These are phyloP conservation scores for Etheostoma cragini DNA, from an alignment of 2,113 vertebrate species.

Conservation along the genomic window DNA sequence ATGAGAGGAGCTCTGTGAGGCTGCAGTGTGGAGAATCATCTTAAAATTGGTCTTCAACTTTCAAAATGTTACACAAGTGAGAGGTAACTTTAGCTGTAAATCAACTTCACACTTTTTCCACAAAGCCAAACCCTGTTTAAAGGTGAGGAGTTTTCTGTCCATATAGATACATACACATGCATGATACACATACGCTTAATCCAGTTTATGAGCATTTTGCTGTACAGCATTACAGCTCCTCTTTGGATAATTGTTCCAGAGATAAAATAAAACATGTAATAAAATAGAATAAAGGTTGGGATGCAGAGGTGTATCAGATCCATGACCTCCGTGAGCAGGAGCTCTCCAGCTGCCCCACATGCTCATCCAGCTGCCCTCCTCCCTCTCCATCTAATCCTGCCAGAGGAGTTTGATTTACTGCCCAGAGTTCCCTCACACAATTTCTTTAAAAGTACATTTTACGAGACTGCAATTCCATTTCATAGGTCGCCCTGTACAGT, in stretches of 20 bases:
- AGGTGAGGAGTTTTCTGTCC: background rate
- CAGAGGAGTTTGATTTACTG: conserved; percentile 85
- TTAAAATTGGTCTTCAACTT: conserved; percentile 77
- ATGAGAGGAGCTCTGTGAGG: conserved; percentile 72
- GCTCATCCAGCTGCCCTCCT: conserved; percentile 55
- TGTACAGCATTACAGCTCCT: background rate
- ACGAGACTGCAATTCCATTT: conserved; percentile 86
- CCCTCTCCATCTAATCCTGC: conserved; percentile 79
- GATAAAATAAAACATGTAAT: conserved; percentile 34
- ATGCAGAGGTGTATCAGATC: conserved; percentile 58
- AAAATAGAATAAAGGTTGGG: conserved; percentile 41
- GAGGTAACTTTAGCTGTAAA: conserved; percentile 70
- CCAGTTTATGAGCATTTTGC: conserved; percentile 29
- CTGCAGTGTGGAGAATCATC: conserved; percentile 74
- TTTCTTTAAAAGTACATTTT: conserved; percentile 87
- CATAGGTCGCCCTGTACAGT: conserved; percentile 77
- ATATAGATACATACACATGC: background rate
- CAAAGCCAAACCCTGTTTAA: conserved; percentile 50
- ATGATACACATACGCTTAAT: background rate
- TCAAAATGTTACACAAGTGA: conserved; percentile 74
- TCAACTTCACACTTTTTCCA: conserved; percentile 65
- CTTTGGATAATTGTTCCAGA: conserved; percentile 41
- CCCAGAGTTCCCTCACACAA: conserved; percentile 82
- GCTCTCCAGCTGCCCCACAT: conserved; percentile 59
- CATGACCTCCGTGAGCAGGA: conserved; percentile 58